A percentile compares a stretch with the other conserved stretches of the same genome.
Evolutionary conservation across 2,888 invertebrate genomes (phyloP).

Genomic region (Tetrapedia diversipes): DNA sequence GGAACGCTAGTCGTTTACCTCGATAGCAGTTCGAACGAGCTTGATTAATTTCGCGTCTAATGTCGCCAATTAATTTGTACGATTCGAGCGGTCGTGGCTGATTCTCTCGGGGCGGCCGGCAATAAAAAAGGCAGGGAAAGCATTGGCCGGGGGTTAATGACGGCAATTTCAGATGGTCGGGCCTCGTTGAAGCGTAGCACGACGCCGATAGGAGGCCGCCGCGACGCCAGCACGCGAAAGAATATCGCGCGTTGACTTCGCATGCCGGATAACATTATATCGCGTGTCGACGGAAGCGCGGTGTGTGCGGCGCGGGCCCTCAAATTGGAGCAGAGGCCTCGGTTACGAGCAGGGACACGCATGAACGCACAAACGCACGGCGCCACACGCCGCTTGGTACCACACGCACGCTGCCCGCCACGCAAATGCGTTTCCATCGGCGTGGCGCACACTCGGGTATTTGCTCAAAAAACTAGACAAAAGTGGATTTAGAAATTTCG

Average conservation of each 20-base stretch:
- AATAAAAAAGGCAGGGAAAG: neutral
- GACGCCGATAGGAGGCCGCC: constrained; percentile 21
- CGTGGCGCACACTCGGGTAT: too few relatives aligned
- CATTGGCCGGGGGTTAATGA: constrained; percentile 2
- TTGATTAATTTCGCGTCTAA: neutral
- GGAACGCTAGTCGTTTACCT: neutral
- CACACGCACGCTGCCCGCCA: constrained; percentile 56
- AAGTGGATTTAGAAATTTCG: too few relatives aligned
- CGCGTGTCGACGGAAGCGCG: constrained; percentile 73
- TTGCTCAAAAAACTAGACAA: too few relatives aligned
- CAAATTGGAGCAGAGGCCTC: constrained; percentile 76
- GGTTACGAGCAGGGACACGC: constrained; percentile 72
- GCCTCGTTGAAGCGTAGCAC: constrained; percentile 22
- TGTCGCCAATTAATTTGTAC: neutral
- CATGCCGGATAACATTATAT: constrained; percentile 71
- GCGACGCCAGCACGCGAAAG: constrained; percentile 36
- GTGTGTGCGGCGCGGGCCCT: constrained; percentile 73
- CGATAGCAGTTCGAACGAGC: neutral
- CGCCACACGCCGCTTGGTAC: constrained; percentile 66
- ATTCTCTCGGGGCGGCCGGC: too few relatives aligned
- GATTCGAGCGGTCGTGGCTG: neutral
- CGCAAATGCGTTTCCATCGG: constrained; percentile 43
- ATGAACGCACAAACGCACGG: constrained; percentile 76
- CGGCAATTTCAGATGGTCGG: constrained; percentile 23
- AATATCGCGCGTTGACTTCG: constrained; percentile 48